A percentile compares a stretch with the other conserved stretches of the same genome.
Conservation (phyloP, 2,113 vertebrate species). For the Odontophorus gujanensis region DNA sequence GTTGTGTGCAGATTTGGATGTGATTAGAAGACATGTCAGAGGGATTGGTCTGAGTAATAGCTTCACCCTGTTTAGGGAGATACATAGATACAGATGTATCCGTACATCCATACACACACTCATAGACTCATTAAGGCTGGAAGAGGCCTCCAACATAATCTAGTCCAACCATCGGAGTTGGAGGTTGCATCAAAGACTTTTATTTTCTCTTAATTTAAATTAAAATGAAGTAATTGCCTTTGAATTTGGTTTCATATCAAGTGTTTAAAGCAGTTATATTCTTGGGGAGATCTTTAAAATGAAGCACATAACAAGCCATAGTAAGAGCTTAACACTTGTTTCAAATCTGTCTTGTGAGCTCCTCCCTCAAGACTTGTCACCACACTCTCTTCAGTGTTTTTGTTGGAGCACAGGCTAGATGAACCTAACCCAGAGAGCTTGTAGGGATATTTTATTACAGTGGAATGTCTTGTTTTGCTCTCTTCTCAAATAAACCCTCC, state of each 20-base stretch:
- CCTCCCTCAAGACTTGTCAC: not conserved
- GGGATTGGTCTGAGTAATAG: not conserved
- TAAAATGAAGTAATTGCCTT: no score
- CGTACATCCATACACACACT: not conserved
- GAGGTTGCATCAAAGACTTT: no score
- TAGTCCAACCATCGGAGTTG: no score
- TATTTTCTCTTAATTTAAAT: no score
- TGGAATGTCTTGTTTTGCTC: not conserved
- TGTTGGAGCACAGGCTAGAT: not conserved
- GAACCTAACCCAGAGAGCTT: not conserved
- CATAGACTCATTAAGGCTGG: no score
- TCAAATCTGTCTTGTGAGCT: not conserved
- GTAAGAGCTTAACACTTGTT: not conserved
- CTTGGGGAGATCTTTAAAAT: not conserved
- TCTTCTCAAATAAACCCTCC: not conserved
- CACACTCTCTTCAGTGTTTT: not conserved
- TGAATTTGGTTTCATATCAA: not conserved
- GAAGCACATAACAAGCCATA: not conserved
- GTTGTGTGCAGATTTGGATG: not conserved
- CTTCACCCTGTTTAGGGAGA: not conserved
- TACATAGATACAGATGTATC: no score
- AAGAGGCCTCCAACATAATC: no score
- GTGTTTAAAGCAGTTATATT: not conserved
- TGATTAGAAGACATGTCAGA: not conserved
- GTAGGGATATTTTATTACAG: not conserved